Base-by-base conservation (phyloP, 2,888 invertebrate species). In the Brassicogethes aeneus region DNA sequence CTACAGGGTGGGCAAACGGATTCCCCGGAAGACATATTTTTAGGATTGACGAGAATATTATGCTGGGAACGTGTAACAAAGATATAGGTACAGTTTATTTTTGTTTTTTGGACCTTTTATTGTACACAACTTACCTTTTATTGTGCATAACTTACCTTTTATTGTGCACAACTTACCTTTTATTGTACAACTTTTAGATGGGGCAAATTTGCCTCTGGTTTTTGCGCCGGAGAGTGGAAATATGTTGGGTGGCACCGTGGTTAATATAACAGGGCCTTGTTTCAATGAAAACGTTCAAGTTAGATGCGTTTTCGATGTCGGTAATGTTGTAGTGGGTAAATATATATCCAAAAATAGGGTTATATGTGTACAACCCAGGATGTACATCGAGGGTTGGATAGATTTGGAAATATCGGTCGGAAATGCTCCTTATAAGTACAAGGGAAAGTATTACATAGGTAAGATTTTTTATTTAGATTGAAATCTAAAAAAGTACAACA, bases 211-310 rank as follows among this genome's bases (percentile, higher is more conserved):
- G 42, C 85, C 85, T 0, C 66, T 93, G 39, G 80, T 87, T 54
- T 92, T 92, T 57, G 92, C 94, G 0, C 95, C 95, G 0, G 93
- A 95, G 66, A 91, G 90, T 60, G 96, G 94, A 2, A 93, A 91
- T 64, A 96, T 97, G 96, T 73, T 96, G 50, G 97, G 97, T 2
- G 97, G 97, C 1, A 90, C 92, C 0, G 82, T 95, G 39, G 91
- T 97, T 30, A 95, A 96, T 62, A 88, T 97, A 43, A 94, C 96
- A 0, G 97, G 96, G 0, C 94, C 95, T 2, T 97, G 97, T 64
- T 90, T 96, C 62, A 75, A 81, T 50, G 77, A 77, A 0, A 73
- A 73, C 1, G 82, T 87, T 54, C 77, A 82, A 50, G 80, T 95
- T 36, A 80, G 79, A 39, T 93, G 92, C 59, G 80, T 85, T 50